A percentile compares a stretch with the other conserved stretches of the same genome.
Conservation (phyloP, 2,113 vertebrate genomes). For the Lasiurus borealis region DNA sequence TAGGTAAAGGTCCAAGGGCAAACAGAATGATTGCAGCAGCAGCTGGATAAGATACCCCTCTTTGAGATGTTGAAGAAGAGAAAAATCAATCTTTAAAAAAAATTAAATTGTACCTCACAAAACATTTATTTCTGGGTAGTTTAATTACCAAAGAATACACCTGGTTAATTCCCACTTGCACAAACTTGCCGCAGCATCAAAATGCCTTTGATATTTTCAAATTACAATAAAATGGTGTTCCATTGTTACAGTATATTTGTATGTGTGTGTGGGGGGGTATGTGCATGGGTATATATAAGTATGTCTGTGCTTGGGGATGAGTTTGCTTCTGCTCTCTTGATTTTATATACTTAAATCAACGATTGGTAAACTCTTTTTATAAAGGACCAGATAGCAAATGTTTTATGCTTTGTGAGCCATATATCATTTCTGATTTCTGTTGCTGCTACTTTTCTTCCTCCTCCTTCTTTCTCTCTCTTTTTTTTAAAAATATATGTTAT, state of each 20-base stretch:
- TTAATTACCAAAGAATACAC: conserved; percentile 40
- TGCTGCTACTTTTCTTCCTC: not conserved
- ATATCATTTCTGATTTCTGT: not conserved
- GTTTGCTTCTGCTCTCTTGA: conserved; percentile 27
- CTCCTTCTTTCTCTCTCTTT: not conserved
- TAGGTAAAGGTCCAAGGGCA: conserved; percentile 74
- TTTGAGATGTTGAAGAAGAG: conserved; percentile 48
- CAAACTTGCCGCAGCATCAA: not conserved
- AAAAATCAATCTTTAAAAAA: conserved; percentile 65
- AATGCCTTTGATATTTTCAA: conserved; percentile 51
- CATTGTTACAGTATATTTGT: not conserved
- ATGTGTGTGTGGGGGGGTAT: not conserved
- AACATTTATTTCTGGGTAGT: conserved; percentile 19
- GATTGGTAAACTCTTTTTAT: not conserved
- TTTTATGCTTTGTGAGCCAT: not conserved
- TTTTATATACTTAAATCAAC: conserved; percentile 44
- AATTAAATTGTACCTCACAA: not conserved
- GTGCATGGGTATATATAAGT: not conserved
- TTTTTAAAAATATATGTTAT: not conserved
- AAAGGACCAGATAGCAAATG: not conserved
- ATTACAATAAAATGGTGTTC: conserved; percentile 17
- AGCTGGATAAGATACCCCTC: conserved; percentile 16
- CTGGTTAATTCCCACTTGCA: conserved; percentile 42
- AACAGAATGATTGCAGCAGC: conserved; percentile 64
- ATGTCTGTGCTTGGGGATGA: not conserved